A percentile compares a stretch with the other conserved stretches of the same genome.
Conservation (phyloP, 2,113 vertebrate species). For the Caranx ignobilis region DNA sequence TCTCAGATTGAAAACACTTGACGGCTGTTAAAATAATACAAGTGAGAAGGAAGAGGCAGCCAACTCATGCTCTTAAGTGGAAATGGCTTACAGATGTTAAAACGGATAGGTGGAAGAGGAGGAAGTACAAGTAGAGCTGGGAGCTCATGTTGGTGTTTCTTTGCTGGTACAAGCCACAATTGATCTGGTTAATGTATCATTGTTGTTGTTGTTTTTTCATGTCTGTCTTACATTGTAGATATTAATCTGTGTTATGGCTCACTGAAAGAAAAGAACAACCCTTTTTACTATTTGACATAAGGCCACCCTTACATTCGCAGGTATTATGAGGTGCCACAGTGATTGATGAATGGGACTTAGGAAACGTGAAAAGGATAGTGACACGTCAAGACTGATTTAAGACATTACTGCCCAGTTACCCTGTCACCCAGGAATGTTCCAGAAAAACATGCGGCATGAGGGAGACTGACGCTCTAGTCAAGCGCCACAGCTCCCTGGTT, state of each 20-base stretch:
- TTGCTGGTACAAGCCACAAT: slow-evolving; percentile 27
- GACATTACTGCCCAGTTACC: slow-evolving; percentile 69
- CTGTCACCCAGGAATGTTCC: slow-evolving; percentile 69
- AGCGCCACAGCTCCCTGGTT: slow-evolving; percentile 40
- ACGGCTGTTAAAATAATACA: slow-evolving; percentile 78
- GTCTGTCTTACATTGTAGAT: background rate
- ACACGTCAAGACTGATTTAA: slow-evolving; percentile 76
- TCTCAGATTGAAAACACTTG: slow-evolving; percentile 75
- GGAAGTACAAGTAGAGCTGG: slow-evolving; percentile 33
- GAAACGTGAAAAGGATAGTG: slow-evolving; percentile 72
- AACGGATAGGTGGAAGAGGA: slow-evolving; percentile 61
- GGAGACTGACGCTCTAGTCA: slow-evolving; percentile 31
- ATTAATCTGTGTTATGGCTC: slow-evolving; percentile 13
- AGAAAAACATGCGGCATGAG: slow-evolving; percentile 48
- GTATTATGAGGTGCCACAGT: slow-evolving; percentile 63
- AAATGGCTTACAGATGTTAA: slow-evolving; percentile 80
- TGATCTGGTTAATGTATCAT: slow-evolving; percentile 2
- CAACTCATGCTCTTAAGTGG: slow-evolving; percentile 69
- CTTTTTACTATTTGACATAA: slow-evolving; percentile 36
- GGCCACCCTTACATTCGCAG: slow-evolving; percentile 56
- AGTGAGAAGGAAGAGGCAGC: slow-evolving; percentile 71
- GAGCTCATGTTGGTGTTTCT: slow-evolving; percentile 37
- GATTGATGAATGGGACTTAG: slow-evolving; percentile 68
- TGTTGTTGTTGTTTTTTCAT: background rate
- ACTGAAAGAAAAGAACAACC: slow-evolving; percentile 28